phyloP scores from a whole-genome alignment of 64 coral and sea anemone genomes.

The Orbicella faveolata region DNA sequence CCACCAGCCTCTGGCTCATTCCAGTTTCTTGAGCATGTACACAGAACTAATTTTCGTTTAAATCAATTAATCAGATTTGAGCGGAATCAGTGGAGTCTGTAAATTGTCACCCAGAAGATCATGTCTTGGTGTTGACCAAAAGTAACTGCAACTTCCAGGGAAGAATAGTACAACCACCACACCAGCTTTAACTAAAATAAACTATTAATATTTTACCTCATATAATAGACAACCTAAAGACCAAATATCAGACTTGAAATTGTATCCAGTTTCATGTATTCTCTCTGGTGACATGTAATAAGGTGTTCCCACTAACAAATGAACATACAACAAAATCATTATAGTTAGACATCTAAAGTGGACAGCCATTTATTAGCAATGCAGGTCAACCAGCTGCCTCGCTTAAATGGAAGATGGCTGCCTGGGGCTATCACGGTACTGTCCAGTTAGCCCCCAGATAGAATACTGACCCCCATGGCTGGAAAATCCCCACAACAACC shows the following conservation, averaged over 20 bases:
- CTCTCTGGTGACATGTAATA: constrained; percentile 99
- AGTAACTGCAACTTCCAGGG: not conserved
- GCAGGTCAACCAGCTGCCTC: too few species aligned
- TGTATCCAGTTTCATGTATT: constrained; percentile 99
- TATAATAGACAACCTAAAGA: constrained; percentile 95
- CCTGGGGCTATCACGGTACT: too few species aligned
- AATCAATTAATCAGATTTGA: too few species aligned
- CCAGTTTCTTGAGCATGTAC: too few species aligned
- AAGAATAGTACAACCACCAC: not conserved
- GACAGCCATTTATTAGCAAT: too few species aligned
- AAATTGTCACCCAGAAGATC: not conserved
- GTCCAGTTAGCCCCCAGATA: too few species aligned
- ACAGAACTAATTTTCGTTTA: too few species aligned
- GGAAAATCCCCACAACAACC: too few species aligned
- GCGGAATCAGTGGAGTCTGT: too few species aligned
- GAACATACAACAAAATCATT: not conserved
- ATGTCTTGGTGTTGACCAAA: not conserved
- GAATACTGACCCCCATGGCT: too few species aligned
- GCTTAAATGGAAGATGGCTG: too few species aligned
- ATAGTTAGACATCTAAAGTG: not conserved
- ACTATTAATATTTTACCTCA: constrained; percentile 65
- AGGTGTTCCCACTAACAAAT: constrained; percentile 81
- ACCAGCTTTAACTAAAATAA: not conserved
- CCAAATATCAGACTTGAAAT: constrained; percentile 98
- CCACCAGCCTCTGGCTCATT: too few species aligned